Evolutionary conservation across 2,888 invertebrate genomes (phyloP).

Genomic region (Ormyrus pomaceus): DNA sequence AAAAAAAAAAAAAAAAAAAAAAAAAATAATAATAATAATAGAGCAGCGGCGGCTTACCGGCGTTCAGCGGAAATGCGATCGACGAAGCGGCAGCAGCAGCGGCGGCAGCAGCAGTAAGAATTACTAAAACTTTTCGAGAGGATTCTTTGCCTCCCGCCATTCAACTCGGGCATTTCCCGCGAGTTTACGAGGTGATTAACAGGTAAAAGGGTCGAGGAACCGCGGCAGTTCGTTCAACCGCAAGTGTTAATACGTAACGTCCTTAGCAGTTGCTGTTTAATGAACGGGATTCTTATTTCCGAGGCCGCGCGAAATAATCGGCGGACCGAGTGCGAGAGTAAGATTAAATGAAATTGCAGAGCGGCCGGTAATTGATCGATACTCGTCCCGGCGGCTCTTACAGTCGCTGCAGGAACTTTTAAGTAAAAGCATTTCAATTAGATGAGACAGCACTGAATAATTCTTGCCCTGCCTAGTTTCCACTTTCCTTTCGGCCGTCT

Average conservation of each 20-base stretch:
- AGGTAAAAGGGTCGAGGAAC: slow-evolving; percentile 42
- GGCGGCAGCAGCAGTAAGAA: not conserved
- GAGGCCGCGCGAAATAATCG: too few relatives aligned
- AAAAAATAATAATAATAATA: too few relatives aligned
- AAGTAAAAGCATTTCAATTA: slow-evolving; percentile 19
- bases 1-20: too few relatives aligned
- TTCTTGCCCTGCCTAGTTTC: not conserved
- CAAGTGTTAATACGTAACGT: slow-evolving; percentile 57
- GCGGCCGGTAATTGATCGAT: too few relatives aligned
- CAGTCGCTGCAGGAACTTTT: too few relatives aligned
- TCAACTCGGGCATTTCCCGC: not conserved
- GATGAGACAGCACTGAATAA: not conserved
- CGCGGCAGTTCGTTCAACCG: slow-evolving; percentile 54
- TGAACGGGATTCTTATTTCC: too few relatives aligned
- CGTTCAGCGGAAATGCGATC: slow-evolving; percentile 20
- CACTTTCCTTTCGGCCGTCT: not conserved
- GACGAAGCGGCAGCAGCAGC: not conserved
- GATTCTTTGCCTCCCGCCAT: slow-evolving; percentile 2
- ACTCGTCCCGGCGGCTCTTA: too few relatives aligned
- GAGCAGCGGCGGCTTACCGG: too few relatives aligned
- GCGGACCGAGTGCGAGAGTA: too few relatives aligned
- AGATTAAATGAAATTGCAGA: too few relatives aligned
- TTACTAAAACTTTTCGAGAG: slow-evolving; percentile 22
- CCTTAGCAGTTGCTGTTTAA: slow-evolving; percentile 35
- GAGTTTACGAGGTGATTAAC: slow-evolving; percentile 52